A percentile compares a stretch with the other conserved stretches of the same genome.
Evolutionary conservation across 2,888 invertebrate species (phyloP).

Genomic region (Agriotes lineatus): DNA sequence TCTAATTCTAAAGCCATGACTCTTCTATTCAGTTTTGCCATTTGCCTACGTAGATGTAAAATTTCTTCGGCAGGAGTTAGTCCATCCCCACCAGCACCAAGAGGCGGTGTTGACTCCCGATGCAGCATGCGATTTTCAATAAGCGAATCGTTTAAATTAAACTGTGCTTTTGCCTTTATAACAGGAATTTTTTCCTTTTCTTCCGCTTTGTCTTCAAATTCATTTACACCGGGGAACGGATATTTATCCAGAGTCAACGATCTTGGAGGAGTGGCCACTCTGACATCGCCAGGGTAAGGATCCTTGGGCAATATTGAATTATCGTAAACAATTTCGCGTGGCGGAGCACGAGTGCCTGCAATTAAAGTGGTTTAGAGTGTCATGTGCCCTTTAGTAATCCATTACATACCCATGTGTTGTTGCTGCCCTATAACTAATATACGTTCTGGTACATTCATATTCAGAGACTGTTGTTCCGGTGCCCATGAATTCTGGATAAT

Average conservation of each 20-base stretch:
- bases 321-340: conserved; percentile 87
- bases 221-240: conserved; percentile 77
- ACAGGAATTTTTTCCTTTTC: conserved; percentile 54
- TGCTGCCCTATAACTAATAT: conserved; percentile 89
- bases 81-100: conserved; percentile 70
- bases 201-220: conserved; percentile 67
- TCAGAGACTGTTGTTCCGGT: conserved; percentile 78
- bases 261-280: conserved; percentile 91
- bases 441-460: conserved; percentile 94
- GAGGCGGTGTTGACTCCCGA: conserved; percentile 58
- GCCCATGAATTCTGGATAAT: conserved; percentile 73
- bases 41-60: conserved; percentile 84
- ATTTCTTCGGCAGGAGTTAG: conserved; percentile 83
- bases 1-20: conserved; percentile 90
- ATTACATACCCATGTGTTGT: conserved; percentile 71
- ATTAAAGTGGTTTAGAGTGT: neutral
- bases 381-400: conserved; percentile 5
- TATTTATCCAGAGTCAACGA: conserved; percentile 89
- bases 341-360: conserved; percentile 85
- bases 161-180: conserved; percentile 55
- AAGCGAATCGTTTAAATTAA: conserved; percentile 56
- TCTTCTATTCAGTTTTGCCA: conserved; percentile 88
- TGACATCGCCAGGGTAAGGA: conserved; percentile 77
- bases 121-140: conserved; percentile 50
- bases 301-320: conserved; percentile 81